Evolutionary conservation across 2,113 vertebrate genomes (phyloP).

Genomic region (Sinocyclocheilus anshuiensis): DNA sequence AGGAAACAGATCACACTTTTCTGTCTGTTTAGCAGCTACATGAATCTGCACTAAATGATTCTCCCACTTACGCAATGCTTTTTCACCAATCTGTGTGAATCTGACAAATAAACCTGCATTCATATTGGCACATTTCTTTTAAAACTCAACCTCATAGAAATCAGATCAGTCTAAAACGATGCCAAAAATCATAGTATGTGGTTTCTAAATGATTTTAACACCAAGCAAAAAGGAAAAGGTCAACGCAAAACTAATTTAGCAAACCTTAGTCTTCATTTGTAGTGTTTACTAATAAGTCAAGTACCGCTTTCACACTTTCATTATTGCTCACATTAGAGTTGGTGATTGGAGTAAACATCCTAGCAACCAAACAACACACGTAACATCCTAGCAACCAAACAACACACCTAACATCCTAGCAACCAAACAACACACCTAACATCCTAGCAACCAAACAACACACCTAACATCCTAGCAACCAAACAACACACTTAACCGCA

Average conservation of each 20-base stretch:
- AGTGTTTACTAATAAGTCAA: not conserved
- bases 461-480: not conserved
- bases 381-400: too few species aligned
- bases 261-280: not conserved
- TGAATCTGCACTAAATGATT: not conserved
- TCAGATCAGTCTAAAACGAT: not conserved
- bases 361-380: not conserved
- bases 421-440: too few species aligned
- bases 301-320: not conserved
- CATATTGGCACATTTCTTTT: not conserved
- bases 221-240: not conserved
- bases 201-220: not conserved
- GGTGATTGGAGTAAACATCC: slow-evolving; percentile 48
- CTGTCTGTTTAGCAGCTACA: not conserved
- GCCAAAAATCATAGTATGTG: not conserved
- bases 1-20: slow-evolving; percentile 13
- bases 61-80: not conserved
- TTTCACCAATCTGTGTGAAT: not conserved
- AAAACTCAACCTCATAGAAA: not conserved
- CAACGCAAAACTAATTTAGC: not conserved
- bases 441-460: too few species aligned
- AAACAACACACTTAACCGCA: not conserved
- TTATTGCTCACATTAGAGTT: not conserved
- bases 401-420: too few species aligned
- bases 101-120: not conserved